Conservation (phyloP, 2,113 vertebrate species). For the Notothenia coriiceps region DNA sequence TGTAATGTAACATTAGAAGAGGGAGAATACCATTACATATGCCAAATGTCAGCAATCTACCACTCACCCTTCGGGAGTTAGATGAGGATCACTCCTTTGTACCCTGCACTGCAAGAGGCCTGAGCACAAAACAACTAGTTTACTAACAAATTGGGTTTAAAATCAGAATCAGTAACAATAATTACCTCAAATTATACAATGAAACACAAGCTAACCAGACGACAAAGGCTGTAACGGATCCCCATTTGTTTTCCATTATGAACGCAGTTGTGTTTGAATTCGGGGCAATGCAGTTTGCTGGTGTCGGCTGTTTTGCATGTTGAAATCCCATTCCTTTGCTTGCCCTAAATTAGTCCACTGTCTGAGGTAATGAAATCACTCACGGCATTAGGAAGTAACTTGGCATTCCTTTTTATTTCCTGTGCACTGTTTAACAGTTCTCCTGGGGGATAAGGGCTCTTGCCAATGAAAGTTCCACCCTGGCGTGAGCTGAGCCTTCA, state of each 20-base stretch:
- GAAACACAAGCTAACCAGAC: background rate
- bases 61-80: no score
- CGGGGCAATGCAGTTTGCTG: conserved; percentile 23
- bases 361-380: conserved; percentile 83
- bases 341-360: conserved; percentile 76
- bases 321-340: conserved; percentile 70
- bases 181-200: background rate
- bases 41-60: no score
- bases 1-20: no score
- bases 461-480: conserved; percentile 84
- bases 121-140: background rate
- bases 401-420: conserved; percentile 81
- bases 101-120: background rate
- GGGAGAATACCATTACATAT: no score
- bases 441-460: conserved; percentile 80
- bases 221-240: background rate
- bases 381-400: conserved; percentile 82
- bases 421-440: conserved; percentile 82
- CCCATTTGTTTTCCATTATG: conserved; percentile 49
- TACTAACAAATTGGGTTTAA: background rate
- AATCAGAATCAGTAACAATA: background rate
- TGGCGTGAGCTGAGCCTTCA: conserved; percentile 80
- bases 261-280: conserved; percentile 37
- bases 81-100: no score
- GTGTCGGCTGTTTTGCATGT: conserved; percentile 66